phyloP scores from a whole-genome alignment of 2,888 invertebrate genomes.

The Azorinus chamasolen region DNA sequence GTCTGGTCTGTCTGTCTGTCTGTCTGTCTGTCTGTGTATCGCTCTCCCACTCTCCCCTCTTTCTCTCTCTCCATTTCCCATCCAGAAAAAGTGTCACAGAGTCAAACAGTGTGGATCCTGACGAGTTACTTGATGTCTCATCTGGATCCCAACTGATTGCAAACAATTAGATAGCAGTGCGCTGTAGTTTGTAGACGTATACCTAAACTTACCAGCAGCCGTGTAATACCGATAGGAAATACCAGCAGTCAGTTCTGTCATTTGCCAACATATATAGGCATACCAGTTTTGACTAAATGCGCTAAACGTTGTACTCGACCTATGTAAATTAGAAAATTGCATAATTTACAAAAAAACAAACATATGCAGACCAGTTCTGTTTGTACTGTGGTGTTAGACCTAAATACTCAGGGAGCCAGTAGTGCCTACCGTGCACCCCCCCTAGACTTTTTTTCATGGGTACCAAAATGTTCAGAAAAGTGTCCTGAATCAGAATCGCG shows the following conservation, averaged over 20 bases:
- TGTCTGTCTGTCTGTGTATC: background rate
- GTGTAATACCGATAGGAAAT: slow-evolving; percentile 49
- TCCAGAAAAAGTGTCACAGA: too few species aligned
- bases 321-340: slow-evolving; percentile 5
- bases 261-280: slow-evolving; percentile 34
- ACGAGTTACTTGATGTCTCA: too few species aligned
- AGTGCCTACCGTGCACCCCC: too few species aligned
- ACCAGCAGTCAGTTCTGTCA: slow-evolving; percentile 30
- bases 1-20: background rate
- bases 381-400: too few species aligned
- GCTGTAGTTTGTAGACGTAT: background rate
- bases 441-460: too few species aligned
- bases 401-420: too few species aligned
- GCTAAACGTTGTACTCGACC: slow-evolving; percentile 17
- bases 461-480: too few species aligned
- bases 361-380: too few species aligned
- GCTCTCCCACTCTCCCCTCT: background rate
- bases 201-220: slow-evolving; percentile 26
- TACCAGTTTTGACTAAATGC: slow-evolving; percentile 21
- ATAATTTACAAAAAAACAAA: background rate
- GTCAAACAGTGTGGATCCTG: too few species aligned
- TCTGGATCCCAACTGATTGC: too few species aligned
- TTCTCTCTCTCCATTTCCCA: background rate
- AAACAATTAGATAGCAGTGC: too few species aligned
- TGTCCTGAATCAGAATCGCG: too few species aligned